phyloP scores from a whole-genome alignment of 2,113 vertebrate species.

The Sorex fumeus region DNA sequence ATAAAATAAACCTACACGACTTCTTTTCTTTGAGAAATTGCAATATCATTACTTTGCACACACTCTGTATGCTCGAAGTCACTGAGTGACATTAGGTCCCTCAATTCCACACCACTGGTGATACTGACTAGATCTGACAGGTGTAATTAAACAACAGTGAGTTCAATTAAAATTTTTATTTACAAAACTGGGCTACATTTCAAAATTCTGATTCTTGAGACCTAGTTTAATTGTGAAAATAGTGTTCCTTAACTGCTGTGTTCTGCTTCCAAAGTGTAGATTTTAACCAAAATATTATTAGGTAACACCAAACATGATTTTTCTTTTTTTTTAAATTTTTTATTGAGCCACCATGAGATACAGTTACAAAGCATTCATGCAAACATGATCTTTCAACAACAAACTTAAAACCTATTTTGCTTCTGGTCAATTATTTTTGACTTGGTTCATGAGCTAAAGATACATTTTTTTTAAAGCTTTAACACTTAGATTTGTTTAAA shows the following conservation, averaged over 20 bases:
- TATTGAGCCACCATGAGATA: too few relatives aligned
- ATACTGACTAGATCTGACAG: conserved; percentile 12
- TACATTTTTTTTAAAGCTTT: conserved; percentile 28
- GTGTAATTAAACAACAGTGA: not conserved
- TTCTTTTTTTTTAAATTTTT: too few relatives aligned
- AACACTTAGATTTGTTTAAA: conserved; percentile 22
- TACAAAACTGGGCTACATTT: conserved; percentile 46
- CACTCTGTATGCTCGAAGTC: not conserved
- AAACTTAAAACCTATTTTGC: not conserved
- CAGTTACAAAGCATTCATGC: too few relatives aligned
- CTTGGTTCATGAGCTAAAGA: conserved; percentile 24
- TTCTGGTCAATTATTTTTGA: conserved; percentile 8
- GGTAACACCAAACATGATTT: conserved; percentile 5
- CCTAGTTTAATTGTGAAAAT: conserved; percentile 56
- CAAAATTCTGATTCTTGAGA: conserved; percentile 51
- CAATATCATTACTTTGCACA: rapidly evolving
- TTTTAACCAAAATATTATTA: conserved; percentile 28
- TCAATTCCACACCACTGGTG: not conserved
- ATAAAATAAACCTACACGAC: not conserved
- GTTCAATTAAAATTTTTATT: conserved; percentile 33
- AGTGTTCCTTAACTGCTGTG: not conserved
- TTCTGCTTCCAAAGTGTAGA: conserved; percentile 22
- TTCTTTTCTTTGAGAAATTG: not conserved
- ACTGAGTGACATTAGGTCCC: not conserved
- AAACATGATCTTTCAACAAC: not conserved